Conservation (phyloP, 2,113 vertebrate species). For the Gracilinanus agilis region DNA sequence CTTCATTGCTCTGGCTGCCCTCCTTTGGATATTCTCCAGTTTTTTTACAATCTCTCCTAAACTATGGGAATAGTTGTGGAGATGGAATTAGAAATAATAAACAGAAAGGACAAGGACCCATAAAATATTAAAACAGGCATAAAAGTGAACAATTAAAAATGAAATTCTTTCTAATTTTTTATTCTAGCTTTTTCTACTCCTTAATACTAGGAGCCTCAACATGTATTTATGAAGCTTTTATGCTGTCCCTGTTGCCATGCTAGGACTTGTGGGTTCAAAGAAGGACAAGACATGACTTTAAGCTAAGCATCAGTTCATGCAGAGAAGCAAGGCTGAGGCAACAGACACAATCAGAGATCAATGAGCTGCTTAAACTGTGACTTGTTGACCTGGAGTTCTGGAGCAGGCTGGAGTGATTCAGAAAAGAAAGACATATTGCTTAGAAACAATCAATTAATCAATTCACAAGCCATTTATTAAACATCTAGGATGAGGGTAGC, state of each 20-base stretch:
- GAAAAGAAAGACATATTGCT: neutral
- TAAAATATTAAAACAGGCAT: neutral
- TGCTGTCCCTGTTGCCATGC: neutral
- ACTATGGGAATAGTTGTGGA: neutral
- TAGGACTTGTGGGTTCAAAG: neutral
- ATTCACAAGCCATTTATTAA: neutral
- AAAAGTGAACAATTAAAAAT: neutral
- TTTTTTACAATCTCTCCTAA: neutral
- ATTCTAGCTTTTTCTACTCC: neutral
- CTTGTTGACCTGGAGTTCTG: neutral
- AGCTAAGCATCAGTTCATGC: neutral
- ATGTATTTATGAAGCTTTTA: neutral
- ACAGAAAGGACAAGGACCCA: neutral
- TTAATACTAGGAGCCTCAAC: neutral
- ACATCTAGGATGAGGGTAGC: neutral
- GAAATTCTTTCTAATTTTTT: neutral
- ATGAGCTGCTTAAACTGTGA: neutral
- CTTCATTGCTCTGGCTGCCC: neutral
- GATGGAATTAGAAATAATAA: neutral
- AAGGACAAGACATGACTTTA: neutral
- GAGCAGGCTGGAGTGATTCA: neutral
- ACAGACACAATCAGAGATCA: neutral
- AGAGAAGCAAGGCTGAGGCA: neutral
- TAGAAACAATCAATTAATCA: neutral
- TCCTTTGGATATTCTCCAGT: neutral